Evolutionary conservation across 2,797 vertebrate species (phyloP), one percentile per base, ranked within the genome.

Genomic region (Rhynchonycteris naso): DNA sequence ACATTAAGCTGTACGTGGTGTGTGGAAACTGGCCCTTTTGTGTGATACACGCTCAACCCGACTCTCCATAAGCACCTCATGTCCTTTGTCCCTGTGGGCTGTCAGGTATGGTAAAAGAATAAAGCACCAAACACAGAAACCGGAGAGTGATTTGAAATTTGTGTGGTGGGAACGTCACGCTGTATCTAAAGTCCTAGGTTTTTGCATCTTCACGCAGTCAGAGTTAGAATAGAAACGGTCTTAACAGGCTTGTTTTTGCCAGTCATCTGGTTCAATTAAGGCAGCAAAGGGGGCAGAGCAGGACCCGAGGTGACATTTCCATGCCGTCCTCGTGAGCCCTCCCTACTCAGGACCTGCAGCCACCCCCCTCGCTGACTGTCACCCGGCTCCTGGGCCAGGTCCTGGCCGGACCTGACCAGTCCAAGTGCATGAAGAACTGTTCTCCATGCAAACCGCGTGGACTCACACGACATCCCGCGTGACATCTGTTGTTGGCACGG

Each of bases 381-480:
- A 0, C 19, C 65, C 58, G 56, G 61, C 1, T 6, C 0, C 22
- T 52, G 33, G 47, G 35, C 61, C 86, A 38, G 50, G 15, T 15
- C 14, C 38, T 15, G 69, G 76, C 65, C 54, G 43, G 58, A 66
- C 8, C n/a, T 14, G 1, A 47, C 56, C 4, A 24, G 47, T 52
- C 47, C 22, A 21, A 0, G 7, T 13, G 50, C 14, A 1, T 33
- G 33, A 21, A 2, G 33, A 15, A 9, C n/a, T 54, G 0, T 43
- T 50, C 26, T 28, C 22, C 4, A 33, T 26, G 7, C 11, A 7
- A 15, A 1, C 14, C 1, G 5, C 6, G 28, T 11, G 21, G 28
- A 33, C 12, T 4, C 6, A 7, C 21, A 5, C 2, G 0, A 24
- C 18, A 0, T 9, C 5, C 33, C 54, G 5, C 54, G 3, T 56